These are phyloP conservation scores for Pogonomyrmex californicus DNA, from an alignment of 1,140 invertebrate genomes.

Conservation along the genomic window DNA sequence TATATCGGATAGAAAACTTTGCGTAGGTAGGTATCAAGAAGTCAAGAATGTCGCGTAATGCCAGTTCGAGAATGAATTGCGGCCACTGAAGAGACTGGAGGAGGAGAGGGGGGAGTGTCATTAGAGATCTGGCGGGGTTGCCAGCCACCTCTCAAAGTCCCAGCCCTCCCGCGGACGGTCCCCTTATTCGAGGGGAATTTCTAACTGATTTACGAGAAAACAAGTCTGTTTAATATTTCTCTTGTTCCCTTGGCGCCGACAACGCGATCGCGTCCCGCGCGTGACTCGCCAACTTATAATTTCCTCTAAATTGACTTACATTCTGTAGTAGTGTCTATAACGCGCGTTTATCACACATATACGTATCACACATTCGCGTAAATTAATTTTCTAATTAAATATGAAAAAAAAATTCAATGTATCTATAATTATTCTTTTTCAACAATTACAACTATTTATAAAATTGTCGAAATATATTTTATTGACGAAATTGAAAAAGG, in stretches of 20 bases:
- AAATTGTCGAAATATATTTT: neutral
- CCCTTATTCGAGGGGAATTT: constrained; percentile 82
- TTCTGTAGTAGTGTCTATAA: neutral
- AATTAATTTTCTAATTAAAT: neutral
- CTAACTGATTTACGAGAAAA: constrained; percentile 87
- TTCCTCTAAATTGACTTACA: constrained; percentile 62
- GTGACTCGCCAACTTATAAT: constrained; percentile 82
- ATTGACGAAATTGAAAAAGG: neutral
- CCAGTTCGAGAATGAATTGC: constrained; percentile 76
- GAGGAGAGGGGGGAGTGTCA: constrained; percentile 72
- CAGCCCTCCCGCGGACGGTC: constrained; percentile 76
- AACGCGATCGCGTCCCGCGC: constrained; percentile 78
- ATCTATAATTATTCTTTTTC: neutral
- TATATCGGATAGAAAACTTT: neutral
- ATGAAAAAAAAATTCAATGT: neutral
- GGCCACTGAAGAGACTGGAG: constrained; percentile 68
- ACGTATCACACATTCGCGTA: neutral
- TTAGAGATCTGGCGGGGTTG: constrained; percentile 83
- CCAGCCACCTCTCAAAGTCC: constrained; percentile 77
- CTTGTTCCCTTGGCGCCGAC: constrained; percentile 84
- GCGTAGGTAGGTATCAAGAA: constrained; percentile 58
- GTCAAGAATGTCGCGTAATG: constrained; percentile 68
- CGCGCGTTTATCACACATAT: too few relatives aligned
- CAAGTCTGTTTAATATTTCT: constrained; percentile 87
- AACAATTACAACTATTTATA: neutral